Conservation (phyloP, 2,888 invertebrate species). For the Carcina quercana region DNA sequence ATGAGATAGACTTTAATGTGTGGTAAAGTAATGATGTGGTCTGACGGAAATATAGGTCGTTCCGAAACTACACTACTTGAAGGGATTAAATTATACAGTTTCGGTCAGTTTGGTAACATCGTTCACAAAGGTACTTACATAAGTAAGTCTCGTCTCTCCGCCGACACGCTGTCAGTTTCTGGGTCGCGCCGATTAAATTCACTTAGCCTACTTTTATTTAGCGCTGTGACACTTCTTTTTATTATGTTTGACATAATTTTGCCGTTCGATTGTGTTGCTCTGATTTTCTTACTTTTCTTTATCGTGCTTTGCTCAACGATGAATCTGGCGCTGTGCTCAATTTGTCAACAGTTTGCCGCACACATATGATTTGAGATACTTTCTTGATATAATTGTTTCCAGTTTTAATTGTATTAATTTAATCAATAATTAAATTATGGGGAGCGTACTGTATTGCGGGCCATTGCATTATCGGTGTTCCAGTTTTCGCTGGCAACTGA, state of each 20-base stretch:
- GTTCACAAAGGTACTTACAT: slow-evolving; percentile 10
- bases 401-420: no score
- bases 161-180: slow-evolving; percentile 53
- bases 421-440: not conserved
- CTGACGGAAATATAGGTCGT: no score
- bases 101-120: slow-evolving; percentile 8
- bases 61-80: no score
- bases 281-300: slow-evolving; percentile 18
- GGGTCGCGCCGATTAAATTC: slow-evolving; percentile 65
- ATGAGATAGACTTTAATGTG: no score
- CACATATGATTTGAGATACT: no score
- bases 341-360: no score
- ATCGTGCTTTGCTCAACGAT: not conserved
- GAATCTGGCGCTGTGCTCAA: not conserved
- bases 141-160: slow-evolving; percentile 21
- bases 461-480: slow-evolving; percentile 12
- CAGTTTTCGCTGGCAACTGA: slow-evolving; percentile 12
- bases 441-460: slow-evolving; percentile 1
- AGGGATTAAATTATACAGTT: not conserved
- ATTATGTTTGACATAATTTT: slow-evolving; percentile 57
- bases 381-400: no score
- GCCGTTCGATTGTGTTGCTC: slow-evolving; percentile 37
- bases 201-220: slow-evolving; percentile 68
- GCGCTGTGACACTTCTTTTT: slow-evolving; percentile 62
- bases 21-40: no score